phyloP scores from a whole-genome alignment of 2,797 vertebrate species.

The Micropoecilia bifurca region DNA sequence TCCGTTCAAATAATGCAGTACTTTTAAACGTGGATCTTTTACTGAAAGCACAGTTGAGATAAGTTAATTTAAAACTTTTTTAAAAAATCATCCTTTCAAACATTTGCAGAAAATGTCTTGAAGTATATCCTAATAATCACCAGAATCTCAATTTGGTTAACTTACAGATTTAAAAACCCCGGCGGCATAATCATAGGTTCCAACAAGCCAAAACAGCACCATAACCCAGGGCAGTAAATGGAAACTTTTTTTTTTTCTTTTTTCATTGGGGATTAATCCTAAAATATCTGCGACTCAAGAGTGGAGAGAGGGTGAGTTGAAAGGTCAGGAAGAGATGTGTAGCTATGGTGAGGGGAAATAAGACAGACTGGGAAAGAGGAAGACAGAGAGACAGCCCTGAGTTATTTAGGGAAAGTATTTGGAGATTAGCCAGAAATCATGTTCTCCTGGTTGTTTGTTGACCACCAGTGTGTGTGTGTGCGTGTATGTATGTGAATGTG shows the following conservation, averaged over 20 bases:
- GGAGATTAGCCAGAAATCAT: conserved; percentile 77
- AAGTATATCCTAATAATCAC: background rate
- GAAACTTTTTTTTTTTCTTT: conserved; percentile 69
- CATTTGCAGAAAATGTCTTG: background rate
- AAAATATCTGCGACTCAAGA: conserved; percentile 69
- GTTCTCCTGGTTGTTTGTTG: conserved; percentile 71
- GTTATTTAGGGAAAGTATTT: conserved; percentile 81
- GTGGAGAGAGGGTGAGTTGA: conserved; percentile 61
- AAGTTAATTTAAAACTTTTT: background rate
- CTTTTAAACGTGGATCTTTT: background rate
- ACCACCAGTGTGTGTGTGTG: conserved; percentile 6
- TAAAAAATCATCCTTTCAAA: background rate
- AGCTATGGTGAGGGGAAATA: conserved; percentile 57
- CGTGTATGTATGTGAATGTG: background rate
- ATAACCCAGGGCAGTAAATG: conserved; percentile 52
- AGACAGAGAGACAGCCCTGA: conserved; percentile 50
- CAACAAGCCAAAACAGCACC: conserved; percentile 46
- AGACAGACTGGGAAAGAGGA: conserved; percentile 68
- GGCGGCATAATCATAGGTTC: conserved; percentile 19
- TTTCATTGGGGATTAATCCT: conserved; percentile 65
- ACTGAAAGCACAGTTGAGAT: background rate
- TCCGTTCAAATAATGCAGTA: background rate
- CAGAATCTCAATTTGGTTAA: background rate
- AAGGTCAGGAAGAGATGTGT: conserved; percentile 65
- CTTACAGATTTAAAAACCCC: background rate